Base-by-base conservation (phyloP, 1,140 invertebrate genomes). In the Mizuhopecten yessoensis region DNA sequence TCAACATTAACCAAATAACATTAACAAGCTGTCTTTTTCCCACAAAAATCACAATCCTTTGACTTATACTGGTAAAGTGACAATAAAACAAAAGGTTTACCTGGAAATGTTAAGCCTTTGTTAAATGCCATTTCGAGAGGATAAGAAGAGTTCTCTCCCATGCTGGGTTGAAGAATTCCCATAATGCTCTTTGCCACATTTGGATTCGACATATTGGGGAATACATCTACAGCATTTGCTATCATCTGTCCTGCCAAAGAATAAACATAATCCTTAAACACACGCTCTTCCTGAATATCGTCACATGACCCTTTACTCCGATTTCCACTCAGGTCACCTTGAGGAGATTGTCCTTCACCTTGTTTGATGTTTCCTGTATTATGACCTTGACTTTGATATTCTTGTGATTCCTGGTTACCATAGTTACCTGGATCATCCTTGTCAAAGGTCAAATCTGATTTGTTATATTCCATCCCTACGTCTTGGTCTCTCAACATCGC, bases 201-300 rank as follows among this genome's bases (percentile, higher is more conserved):
- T 7, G 91, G 89, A 86, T 92, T 90, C 3, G 39, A 87, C 39
- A 92, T 42, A 87, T 92, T 86, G 1, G 93, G 91, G 88, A 93
- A 94, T 23, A 91, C 91, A 0, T 95, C 94, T 49, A 95, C 87
- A 10, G 93, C 94, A 23, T 93, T 91, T 42, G 94, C 92, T 29
- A 95, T 95, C 23, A 95, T 90, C 17, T 95, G 94, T 45, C 92
- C 92, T 34, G 95, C 93, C 1, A 94, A 45, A 15, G 93, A 92
- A 91, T 89, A 93, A 10, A 94, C 94, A n/a, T 94, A 90, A 39
- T 94, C 93, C 17, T 91, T 86, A 10, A 95, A 86, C 34, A 39
- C 34, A 87, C 34, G 17, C 13, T 87, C 86, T 20, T 34, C 34
- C 5, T 34, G 34, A 34, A 34, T n/a, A 1, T 34, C 13, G 34